Percentiles rank a stretch among this genome's conserved stretches.
Conservation (phyloP, 2,797 vertebrate genomes). For the Betta splendens region DNA sequence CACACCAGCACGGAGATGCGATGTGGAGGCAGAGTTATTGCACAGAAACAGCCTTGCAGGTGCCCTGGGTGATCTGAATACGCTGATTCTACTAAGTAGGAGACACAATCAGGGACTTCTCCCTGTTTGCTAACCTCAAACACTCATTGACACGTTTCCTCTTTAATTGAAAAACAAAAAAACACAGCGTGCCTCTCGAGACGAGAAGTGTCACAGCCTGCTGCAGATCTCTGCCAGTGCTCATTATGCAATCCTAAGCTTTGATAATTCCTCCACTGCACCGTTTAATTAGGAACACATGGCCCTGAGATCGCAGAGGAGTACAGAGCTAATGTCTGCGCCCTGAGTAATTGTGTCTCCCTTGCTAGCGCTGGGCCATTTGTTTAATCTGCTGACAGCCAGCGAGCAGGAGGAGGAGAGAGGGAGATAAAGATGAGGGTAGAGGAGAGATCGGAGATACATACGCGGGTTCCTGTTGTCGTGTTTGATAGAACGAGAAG, state of each 20-base stretch:
- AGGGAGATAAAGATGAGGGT: constrained; percentile 35
- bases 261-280: constrained; percentile 76
- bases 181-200: constrained; percentile 53
- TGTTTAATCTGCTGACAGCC: constrained; percentile 80
- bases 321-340: constrained; percentile 68
- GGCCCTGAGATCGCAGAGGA: constrained; percentile 68
- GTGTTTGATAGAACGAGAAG: constrained; percentile 11
- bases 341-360: constrained; percentile 82
- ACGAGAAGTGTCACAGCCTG: constrained; percentile 68
- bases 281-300: constrained; percentile 83
- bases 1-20: constrained; percentile 33
- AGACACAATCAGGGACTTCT: constrained; percentile 14
- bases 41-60: constrained; percentile 19
- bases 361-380: constrained; percentile 71
- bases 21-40: constrained; percentile 41
- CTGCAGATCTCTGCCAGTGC: constrained; percentile 64
- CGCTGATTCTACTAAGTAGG: background rate
- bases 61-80: constrained; percentile 19
- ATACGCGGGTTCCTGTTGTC: constrained; percentile 27
- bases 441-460: constrained; percentile 36
- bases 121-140: constrained; percentile 15
- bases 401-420: constrained; percentile 44
- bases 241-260: constrained; percentile 77
- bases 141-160: constrained; percentile 56
- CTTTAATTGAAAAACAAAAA: constrained; percentile 62